Conservation (phyloP, 2,113 vertebrate genomes). For the Sinosuthora webbiana region DNA sequence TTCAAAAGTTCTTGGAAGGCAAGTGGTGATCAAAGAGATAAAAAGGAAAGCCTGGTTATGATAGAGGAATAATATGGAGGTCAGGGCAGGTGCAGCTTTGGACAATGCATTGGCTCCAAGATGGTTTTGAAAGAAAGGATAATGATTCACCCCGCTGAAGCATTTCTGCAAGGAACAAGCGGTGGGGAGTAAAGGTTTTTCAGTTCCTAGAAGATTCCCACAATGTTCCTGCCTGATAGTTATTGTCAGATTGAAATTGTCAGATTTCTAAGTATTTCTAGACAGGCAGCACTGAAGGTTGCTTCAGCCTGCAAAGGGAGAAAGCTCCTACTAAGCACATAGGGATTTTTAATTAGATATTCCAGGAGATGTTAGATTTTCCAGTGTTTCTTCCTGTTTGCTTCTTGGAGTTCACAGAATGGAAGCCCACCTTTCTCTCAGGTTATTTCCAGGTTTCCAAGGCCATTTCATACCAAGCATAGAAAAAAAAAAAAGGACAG, state of each 20-base stretch:
- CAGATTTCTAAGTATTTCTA: not conserved
- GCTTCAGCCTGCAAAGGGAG: not conserved
- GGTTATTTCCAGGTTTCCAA: not conserved
- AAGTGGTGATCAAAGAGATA: constrained; percentile 20
- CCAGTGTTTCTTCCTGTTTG: not conserved
- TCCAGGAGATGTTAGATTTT: not conserved
- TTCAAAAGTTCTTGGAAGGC: constrained; percentile 46
- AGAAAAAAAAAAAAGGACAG: not conserved
- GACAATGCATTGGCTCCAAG: constrained; percentile 18
- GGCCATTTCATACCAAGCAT: not conserved
- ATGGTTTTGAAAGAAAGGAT: constrained; percentile 25
- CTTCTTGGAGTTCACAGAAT: not conserved
- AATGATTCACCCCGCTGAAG: constrained; percentile 39
- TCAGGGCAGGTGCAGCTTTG: constrained; percentile 28
- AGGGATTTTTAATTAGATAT: not conserved
- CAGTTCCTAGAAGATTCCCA: constrained; percentile 34
- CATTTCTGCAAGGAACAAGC: constrained; percentile 11
- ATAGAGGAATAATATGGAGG: constrained; percentile 14
- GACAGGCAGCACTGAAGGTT: not conserved
- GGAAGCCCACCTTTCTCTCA: not conserved
- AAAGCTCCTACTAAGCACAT: not conserved
- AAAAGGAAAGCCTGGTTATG: constrained; percentile 5
- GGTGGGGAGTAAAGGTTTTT: constrained; percentile 6
- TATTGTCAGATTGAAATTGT: not conserved
- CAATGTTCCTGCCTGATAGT: constrained; percentile 9